phyloP scores from a whole-genome alignment of 2,888 invertebrate species.

The Heliconius charithonia region DNA sequence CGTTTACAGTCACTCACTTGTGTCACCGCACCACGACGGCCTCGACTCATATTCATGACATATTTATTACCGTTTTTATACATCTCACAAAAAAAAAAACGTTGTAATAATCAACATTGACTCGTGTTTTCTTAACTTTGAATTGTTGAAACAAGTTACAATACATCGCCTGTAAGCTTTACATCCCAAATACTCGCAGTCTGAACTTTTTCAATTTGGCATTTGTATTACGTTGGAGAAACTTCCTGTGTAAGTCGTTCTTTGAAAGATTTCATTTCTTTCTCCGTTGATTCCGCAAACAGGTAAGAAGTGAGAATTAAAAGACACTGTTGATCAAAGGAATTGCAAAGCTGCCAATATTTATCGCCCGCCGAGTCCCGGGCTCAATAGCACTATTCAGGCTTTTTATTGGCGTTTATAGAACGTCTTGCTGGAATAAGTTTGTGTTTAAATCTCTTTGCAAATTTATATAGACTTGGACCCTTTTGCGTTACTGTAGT shows the following conservation, averaged over 20 bases:
- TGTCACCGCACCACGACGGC: too few relatives aligned
- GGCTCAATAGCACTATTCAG: constrained; percentile 56
- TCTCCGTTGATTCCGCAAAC: constrained; percentile 62
- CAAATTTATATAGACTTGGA: constrained; percentile 44
- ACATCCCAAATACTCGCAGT: constrained; percentile 24
- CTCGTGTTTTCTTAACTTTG: background rate
- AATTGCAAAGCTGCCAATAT: constrained; percentile 30
- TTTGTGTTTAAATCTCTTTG: constrained; percentile 44
- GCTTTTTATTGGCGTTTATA: constrained; percentile 51
- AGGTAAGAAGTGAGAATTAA: constrained; percentile 57
- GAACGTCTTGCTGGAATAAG: constrained; percentile 47
- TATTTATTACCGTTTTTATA: too few relatives aligned
- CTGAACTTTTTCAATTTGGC: constrained; percentile 38
- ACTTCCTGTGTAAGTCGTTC: constrained; percentile 20
- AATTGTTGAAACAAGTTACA: constrained; percentile 3
- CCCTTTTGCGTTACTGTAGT: constrained; percentile 33
- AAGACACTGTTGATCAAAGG: constrained; percentile 31
- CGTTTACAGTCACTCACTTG: too few relatives aligned
- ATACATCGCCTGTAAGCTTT: constrained; percentile 11
- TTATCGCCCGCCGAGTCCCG: constrained; percentile 41
- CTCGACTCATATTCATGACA: too few relatives aligned
- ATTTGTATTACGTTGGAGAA: constrained; percentile 36
- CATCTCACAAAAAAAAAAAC: too few relatives aligned
- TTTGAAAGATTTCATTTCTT: constrained; percentile 23
- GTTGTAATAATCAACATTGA: too few relatives aligned